Percentiles rank a stretch among this genome's conserved stretches.
phyloP scores from a whole-genome alignment of 2,113 vertebrate genomes.

The Cyphomyrus plagiostoma region DNA sequence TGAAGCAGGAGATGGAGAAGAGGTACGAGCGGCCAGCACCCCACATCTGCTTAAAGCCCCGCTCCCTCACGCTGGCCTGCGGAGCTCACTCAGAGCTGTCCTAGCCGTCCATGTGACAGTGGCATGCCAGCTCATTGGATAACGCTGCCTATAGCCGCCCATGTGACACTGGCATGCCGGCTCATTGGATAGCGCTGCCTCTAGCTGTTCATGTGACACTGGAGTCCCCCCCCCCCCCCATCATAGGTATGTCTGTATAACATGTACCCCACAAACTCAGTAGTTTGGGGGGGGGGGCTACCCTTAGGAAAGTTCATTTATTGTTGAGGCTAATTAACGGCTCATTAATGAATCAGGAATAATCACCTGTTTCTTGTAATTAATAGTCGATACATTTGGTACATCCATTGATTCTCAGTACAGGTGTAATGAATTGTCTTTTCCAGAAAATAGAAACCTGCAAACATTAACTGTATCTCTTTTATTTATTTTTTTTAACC shows the following conservation, averaged over 20 bases:
- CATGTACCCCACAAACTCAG: not conserved
- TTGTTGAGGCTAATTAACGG: not conserved
- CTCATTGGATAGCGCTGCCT: not conserved
- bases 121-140: not conserved
- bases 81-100: not conserved
- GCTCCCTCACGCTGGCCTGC: conserved; percentile 18
- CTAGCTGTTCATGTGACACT: not conserved
- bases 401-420: not conserved
- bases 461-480: not conserved
- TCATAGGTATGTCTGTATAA: not conserved
- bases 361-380: not conserved
- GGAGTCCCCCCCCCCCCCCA: too few relatives aligned
- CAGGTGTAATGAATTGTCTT: not conserved
- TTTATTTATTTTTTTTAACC: not conserved
- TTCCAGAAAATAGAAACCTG: not conserved
- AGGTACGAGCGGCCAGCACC: conserved; percentile 53
- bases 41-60: not conserved
- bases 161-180: not conserved
- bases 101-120: not conserved
- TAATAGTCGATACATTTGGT: not conserved
- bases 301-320: not conserved
- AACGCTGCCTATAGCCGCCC: not conserved
- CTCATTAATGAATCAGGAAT: not conserved
- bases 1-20: conserved; percentile 99
- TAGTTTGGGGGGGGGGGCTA: not conserved